A percentile compares a stretch with the other conserved stretches of the same genome.
Conservation (phyloP, 2,888 invertebrate genomes). For the Operophtera brumata region DNA sequence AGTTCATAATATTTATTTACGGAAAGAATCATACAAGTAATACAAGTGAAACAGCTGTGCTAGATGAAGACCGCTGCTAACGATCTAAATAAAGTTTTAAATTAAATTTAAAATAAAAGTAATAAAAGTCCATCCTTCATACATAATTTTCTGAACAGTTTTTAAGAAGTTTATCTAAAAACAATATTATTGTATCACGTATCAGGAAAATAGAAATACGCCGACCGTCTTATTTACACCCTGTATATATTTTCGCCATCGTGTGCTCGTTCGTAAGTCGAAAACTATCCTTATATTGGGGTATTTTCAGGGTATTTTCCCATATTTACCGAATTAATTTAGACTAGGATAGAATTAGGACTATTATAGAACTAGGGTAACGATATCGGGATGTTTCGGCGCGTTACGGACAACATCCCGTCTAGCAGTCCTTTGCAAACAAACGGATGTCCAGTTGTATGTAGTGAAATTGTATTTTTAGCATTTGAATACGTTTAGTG, state of each 20-base stretch:
- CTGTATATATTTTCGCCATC: background rate
- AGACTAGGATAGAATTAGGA: no score
- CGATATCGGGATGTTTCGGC: constrained; percentile 14
- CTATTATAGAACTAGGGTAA: no score
- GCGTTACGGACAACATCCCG: constrained; percentile 14
- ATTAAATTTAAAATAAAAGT: no score
- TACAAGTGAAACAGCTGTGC: no score
- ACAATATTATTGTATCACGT: background rate
- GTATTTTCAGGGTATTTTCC: background rate
- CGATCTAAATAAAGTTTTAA: no score
- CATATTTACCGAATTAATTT: constrained; percentile 10
- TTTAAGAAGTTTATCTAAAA: background rate
- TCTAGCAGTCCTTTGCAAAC: constrained; percentile 12
- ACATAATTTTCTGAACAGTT: background rate
- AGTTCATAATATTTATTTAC: no score
- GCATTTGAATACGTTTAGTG: constrained; percentile 2
- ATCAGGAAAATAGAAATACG: no score
- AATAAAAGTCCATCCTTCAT: no score
- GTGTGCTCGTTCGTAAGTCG: background rate
- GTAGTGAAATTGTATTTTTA: constrained; percentile 12
- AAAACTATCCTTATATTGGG: background rate
- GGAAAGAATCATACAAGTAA: no score
- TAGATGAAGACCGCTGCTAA: no score
- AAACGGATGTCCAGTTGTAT: constrained; percentile 9
- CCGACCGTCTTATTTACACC: background rate